Conservation (phyloP, 2,888 invertebrate species). For the Mythimna loreyi region DNA sequence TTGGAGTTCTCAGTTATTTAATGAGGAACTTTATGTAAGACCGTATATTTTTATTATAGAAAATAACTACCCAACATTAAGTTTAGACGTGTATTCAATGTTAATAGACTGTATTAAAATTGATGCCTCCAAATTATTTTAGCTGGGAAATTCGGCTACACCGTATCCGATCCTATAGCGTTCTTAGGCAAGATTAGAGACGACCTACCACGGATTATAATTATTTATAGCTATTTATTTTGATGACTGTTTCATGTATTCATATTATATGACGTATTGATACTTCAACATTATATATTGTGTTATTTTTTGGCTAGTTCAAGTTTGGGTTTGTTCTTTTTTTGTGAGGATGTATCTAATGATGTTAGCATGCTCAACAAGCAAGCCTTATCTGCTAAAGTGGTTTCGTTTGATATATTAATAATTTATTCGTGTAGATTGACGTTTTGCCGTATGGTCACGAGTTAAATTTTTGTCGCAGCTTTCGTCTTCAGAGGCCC, state of each 20-base stretch:
- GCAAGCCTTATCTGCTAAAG: neutral
- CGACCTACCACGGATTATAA: constrained; percentile 8
- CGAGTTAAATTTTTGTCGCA: neutral
- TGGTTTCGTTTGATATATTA: neutral
- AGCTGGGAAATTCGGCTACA: constrained; percentile 29
- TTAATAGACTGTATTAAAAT: constrained; percentile 54
- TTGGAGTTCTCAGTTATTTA: constrained; percentile 51
- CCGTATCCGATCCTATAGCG: constrained; percentile 25
- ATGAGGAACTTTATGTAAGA: constrained; percentile 50
- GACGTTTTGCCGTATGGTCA: neutral
- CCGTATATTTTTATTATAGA: constrained; percentile 56
- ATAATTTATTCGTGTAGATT: neutral
- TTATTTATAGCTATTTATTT: constrained; percentile 35
- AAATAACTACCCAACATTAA: constrained; percentile 48
- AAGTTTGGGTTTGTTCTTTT: constrained; percentile 32
- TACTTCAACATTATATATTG: constrained; percentile 20
- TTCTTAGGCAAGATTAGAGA: constrained; percentile 35
- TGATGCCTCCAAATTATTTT: constrained; percentile 39
- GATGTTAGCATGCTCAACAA: constrained; percentile 13
- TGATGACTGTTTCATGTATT: constrained; percentile 17
- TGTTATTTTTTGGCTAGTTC: constrained; percentile 11
- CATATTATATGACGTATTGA: constrained; percentile 15
- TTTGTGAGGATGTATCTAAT: constrained; percentile 2
- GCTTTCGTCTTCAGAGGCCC: neutral
- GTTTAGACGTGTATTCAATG: constrained; percentile 52